Conservation (phyloP, 2,113 vertebrate species). For the Apeltes quadracus region DNA sequence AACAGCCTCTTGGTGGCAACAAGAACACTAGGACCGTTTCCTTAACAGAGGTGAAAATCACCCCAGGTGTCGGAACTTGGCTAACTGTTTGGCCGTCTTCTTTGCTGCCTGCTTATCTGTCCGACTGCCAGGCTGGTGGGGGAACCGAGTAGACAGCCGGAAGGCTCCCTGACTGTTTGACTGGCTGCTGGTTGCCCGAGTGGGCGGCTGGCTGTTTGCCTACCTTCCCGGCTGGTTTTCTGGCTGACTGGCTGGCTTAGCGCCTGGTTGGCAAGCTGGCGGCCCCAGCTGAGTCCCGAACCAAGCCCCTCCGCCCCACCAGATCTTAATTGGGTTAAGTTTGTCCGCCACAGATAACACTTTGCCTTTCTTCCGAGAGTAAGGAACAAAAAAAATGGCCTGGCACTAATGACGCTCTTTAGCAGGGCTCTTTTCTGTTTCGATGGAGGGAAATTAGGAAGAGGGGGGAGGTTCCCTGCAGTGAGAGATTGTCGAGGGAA, state of each 20-base stretch:
- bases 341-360: slow-evolving; percentile 87
- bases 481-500: slow-evolving; percentile 74
- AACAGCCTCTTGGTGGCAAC: neutral
- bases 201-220: slow-evolving; percentile 48
- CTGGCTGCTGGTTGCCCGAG: slow-evolving; percentile 18
- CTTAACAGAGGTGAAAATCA: slow-evolving; percentile 4
- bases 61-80: slow-evolving; percentile 7
- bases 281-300: slow-evolving; percentile 70
- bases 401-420: slow-evolving; percentile 84
- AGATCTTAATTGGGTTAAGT: slow-evolving; percentile 87
- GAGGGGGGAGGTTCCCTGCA: slow-evolving; percentile 74
- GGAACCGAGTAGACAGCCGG: slow-evolving; percentile 27
- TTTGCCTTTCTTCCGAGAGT: slow-evolving; percentile 83
- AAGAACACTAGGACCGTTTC: neutral
- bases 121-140: slow-evolving; percentile 25
- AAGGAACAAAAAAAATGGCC: slow-evolving; percentile 67
- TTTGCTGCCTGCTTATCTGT: slow-evolving; percentile 29
- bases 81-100: slow-evolving; percentile 23
- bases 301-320: slow-evolving; percentile 79
- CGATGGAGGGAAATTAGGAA: slow-evolving; percentile 84
- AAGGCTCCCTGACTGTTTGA: slow-evolving; percentile 41
- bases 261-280: slow-evolving; percentile 70
- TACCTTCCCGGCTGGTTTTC: slow-evolving; percentile 21
- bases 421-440: slow-evolving; percentile 81
- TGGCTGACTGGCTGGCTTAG: slow-evolving; percentile 59